Evolutionary conservation across 2,888 invertebrate genomes (phyloP), one percentile per base, ranked within the genome.

Genomic region (Agriopis leucophaearia): DNA sequence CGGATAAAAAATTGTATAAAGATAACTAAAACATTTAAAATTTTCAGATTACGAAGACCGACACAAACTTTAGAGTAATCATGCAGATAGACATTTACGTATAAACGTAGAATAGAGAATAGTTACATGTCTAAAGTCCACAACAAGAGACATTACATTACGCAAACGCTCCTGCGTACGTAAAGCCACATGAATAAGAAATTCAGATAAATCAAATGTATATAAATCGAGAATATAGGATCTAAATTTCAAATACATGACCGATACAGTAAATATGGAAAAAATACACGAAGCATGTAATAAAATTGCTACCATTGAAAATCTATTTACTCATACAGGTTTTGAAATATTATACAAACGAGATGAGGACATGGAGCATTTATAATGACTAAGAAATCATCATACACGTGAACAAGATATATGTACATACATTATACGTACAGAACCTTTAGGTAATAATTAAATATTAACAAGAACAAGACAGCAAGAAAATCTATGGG

Each of bases 221-320:
- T 65, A 61, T 52, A 15, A 55, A 66, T 62, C 58, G 35, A 54
- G 55, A 38, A 68, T 68, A 60, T 80, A 88, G 92, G 86, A 96
- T 59, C 88, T 50, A n/a, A 66, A 56, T 48, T 48, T 44, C 36
- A 44, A 60, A 56, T 42, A 18, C 18, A 40, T 48, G 27, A 54
- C 36, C n/a, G n/a, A n/a, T 18, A 61, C 44, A 38, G 15, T n/a
- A 4, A 16, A 57, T 16, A 57, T 13, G 42, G 12, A 16, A 50
- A 57, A 44, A 27, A n/a, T 35, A 55, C 3, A 45, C 15, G 10
- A 45, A 57, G 27, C n/a, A 35, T 13, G 13, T 10, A 18, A 1
- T 42, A 42, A 55, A 42, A 42, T 55, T 44, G 42, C 18, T 18
- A 44, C n/a, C 44, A 8, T 51, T 35, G 8, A 54, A 54, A 52